These are phyloP conservation scores for Neria commutata DNA, from an alignment of 2,888 invertebrate species.

Conservation along the genomic window DNA sequence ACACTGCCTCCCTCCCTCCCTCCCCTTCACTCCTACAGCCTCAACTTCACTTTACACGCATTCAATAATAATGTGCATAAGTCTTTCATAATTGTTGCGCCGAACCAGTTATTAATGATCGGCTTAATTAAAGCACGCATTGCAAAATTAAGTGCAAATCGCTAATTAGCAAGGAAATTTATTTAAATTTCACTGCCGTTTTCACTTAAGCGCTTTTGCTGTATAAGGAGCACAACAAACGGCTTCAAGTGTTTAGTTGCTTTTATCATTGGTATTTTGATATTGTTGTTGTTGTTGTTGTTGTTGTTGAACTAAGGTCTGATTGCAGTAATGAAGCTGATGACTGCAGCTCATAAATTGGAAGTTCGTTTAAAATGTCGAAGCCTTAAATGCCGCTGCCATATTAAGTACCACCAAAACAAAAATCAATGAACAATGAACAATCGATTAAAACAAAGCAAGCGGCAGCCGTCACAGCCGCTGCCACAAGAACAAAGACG, in stretches of 20 bases:
- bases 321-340: neutral
- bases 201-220: conserved; percentile 6
- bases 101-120: no score
- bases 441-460: conserved; percentile 49
- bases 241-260: neutral
- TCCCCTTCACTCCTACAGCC: no score
- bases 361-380: conserved; percentile 54
- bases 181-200: conserved; percentile 41
- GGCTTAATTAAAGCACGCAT: no score
- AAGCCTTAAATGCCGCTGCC: conserved; percentile 54
- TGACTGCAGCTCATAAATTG: conserved; percentile 48
- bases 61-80: no score
- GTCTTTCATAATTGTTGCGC: no score
- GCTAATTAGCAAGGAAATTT: conserved; percentile 48
- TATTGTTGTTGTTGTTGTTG: conserved; percentile 19
- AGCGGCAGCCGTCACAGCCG: conserved; percentile 33
- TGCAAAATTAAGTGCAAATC: conserved; percentile 48
- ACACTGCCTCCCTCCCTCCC: no score
- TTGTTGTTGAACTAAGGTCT: conserved; percentile 45
- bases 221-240: neutral
- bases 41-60: no score
- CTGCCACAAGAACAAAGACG: conserved; percentile 38
- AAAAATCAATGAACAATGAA: conserved; percentile 45
- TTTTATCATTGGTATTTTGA: no score
- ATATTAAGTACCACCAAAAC: conserved; percentile 39